A percentile compares a stretch with the other conserved stretches of the same genome.
These are phyloP conservation scores for Phrynocephalus vlangalii DNA, from an alignment of 2,797 vertebrate genomes.

Conservation along the genomic window DNA sequence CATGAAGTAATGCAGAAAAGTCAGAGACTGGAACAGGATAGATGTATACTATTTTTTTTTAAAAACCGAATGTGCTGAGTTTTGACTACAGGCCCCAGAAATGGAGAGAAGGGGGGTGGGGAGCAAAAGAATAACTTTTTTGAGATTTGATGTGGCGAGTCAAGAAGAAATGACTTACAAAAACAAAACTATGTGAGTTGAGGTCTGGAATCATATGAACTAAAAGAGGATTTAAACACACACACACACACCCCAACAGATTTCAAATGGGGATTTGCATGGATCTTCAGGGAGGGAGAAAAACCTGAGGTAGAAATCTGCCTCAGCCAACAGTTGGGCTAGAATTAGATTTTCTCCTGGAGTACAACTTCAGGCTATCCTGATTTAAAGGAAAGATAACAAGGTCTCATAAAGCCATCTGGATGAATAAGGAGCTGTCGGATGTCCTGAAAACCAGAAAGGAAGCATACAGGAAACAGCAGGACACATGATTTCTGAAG, in stretches of 20 bases:
- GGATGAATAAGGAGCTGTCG: constrained; percentile 44
- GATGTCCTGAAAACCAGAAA: constrained; percentile 42
- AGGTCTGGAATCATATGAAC: background rate
- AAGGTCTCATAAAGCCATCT: constrained; percentile 22
- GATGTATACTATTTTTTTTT: background rate
- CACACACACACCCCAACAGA: background rate
- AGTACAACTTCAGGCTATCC: constrained; percentile 27
- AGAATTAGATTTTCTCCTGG: constrained; percentile 23
- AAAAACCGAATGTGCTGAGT: background rate
- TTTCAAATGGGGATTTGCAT: constrained; percentile 20
- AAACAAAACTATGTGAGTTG: background rate
- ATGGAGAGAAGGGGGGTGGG: background rate
- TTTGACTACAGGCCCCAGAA: background rate
- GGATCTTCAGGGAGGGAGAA: background rate
- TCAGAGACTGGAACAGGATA: background rate
- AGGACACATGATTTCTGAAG: constrained; percentile 21
- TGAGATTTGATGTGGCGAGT: background rate
- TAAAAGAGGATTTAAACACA: background rate
- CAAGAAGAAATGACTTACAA: background rate
- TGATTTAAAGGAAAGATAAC: constrained; percentile 47
- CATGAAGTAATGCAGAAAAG: background rate
- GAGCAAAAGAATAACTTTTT: background rate
- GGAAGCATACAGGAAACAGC: constrained; percentile 39
- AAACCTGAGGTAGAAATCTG: background rate
- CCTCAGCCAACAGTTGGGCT: constrained; percentile 3